Evolutionary conservation across 2,113 vertebrate genomes (phyloP).

Genomic region (Rhea pennata): DNA sequence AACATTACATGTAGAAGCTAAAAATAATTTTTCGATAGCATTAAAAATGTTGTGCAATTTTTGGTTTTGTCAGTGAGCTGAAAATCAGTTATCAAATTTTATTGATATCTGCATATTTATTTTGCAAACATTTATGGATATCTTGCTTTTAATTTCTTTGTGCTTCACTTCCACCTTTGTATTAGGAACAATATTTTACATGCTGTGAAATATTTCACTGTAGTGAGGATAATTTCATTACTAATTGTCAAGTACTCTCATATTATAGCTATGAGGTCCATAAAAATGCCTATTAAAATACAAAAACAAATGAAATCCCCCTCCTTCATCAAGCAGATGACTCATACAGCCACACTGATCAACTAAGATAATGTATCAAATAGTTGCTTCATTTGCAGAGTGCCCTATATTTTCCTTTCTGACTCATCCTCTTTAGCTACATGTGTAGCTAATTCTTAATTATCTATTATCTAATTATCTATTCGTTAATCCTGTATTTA

Average conservation of each 20-base stretch:
- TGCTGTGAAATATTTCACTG: slow-evolving; percentile 59
- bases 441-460: slow-evolving; percentile 51
- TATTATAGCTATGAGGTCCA: slow-evolving; percentile 50
- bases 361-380: slow-evolving; percentile 35
- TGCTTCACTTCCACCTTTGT: slow-evolving; percentile 37
- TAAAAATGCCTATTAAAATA: slow-evolving; percentile 66
- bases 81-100: slow-evolving; percentile 24
- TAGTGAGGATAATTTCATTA: slow-evolving; percentile 63
- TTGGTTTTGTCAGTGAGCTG: slow-evolving; percentile 5
- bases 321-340: slow-evolving; percentile 50
- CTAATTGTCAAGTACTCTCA: slow-evolving; percentile 66
- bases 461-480: slow-evolving; percentile 63
- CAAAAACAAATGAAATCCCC: slow-evolving; percentile 39
- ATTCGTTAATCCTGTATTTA: slow-evolving; percentile 51
- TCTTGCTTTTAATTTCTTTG: slow-evolving; percentile 28
- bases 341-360: slow-evolving; percentile 52
- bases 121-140: slow-evolving; percentile 31
- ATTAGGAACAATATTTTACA: slow-evolving; percentile 31
- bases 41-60: neutral
- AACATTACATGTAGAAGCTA: neutral
- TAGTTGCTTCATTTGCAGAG: slow-evolving; percentile 30
- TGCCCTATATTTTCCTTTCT: slow-evolving; percentile 19
- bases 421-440: slow-evolving; percentile 54
- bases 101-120: slow-evolving; percentile 36
- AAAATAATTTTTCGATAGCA: neutral